These are phyloP conservation scores for Mionectes olivaceus DNA, from an alignment of 2,797 vertebrate species.

Conservation along the genomic window DNA sequence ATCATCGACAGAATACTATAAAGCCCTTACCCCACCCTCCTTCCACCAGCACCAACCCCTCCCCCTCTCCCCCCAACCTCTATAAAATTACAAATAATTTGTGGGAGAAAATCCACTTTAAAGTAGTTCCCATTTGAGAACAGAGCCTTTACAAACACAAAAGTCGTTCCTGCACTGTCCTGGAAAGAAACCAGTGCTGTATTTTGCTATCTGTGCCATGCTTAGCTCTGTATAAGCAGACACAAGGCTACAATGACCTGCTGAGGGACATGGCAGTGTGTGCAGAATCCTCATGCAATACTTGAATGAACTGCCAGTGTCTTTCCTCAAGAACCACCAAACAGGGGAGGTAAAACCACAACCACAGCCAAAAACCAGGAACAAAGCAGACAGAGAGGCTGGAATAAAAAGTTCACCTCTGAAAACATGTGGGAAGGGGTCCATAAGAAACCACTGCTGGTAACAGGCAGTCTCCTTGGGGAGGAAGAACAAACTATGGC, in stretches of 20 bases:
- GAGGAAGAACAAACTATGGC: neutral
- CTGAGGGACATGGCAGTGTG: accelerated
- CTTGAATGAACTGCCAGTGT: neutral
- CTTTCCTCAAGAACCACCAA: neutral
- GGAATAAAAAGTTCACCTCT: neutral
- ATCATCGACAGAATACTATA: neutral
- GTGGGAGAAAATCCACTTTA: neutral
- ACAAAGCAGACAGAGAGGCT: neutral
- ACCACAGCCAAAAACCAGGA: neutral
- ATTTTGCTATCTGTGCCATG: neutral
- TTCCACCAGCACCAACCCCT: no score
- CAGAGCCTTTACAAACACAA: neutral
- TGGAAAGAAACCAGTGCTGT: neutral
- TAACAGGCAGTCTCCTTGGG: neutral
- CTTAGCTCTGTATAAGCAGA: neutral
- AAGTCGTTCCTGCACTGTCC: neutral
- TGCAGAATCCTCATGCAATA: accelerated
- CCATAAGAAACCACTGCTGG: neutral
- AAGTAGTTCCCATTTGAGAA: neutral
- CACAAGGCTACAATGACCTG: accelerated
- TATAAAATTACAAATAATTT: neutral
- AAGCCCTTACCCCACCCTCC: neutral
- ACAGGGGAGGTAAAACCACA: neutral
- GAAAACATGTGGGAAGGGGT: accelerated
- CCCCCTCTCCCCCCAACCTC: no score